Evolutionary conservation across 2,888 invertebrate species (phyloP), one percentile per base, ranked within the genome.

Genomic region (Schizotus pectinicornis): DNA sequence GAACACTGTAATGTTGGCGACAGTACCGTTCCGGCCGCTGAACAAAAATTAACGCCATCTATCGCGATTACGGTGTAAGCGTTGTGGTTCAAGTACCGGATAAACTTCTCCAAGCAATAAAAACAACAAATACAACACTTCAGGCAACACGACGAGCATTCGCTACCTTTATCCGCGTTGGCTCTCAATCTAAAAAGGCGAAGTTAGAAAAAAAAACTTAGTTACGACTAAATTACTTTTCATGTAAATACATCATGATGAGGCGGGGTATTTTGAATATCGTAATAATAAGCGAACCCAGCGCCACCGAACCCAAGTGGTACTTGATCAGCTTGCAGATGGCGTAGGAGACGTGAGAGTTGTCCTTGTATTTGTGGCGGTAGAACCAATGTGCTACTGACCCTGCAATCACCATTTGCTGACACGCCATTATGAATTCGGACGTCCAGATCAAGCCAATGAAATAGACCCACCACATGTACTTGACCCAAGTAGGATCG

Each of bases 321-420:
- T 95, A 98, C 73, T 91, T 90, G 5, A 92, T 72, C 30, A 94
- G 80, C 71, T 91, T 91, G 47, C 89, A 86, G 68, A 91, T 87
- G 0, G 91, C 85, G 67, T 88, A 86, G 58, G 86, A 78, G 1
- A 90, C 87, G 11, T 91, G 92, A 0, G 87, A 85, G 48, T 82
- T 81, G 62, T 85, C 81, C 22, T 87, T 85, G 61, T 88, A 86
- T 52, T 88, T 87, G 32, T 90, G 88, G 71, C 88, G 87, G 69
- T 98, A 97, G 79, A 95, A 97, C 97, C 97, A 98, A 71, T 89
- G 90, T 0, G 95, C 93, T 1, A 97, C 95, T 12, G 96, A 89
- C 7, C 95, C 95, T 11, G 96, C 92, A 61, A 97, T 89, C 1
- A 95, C 91, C 87, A 97, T 93, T 77, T 94, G 93, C 77, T 97